These are phyloP conservation scores for Melanostoma mellinum DNA, from an alignment of 2,888 invertebrate genomes.

Conservation along the genomic window DNA sequence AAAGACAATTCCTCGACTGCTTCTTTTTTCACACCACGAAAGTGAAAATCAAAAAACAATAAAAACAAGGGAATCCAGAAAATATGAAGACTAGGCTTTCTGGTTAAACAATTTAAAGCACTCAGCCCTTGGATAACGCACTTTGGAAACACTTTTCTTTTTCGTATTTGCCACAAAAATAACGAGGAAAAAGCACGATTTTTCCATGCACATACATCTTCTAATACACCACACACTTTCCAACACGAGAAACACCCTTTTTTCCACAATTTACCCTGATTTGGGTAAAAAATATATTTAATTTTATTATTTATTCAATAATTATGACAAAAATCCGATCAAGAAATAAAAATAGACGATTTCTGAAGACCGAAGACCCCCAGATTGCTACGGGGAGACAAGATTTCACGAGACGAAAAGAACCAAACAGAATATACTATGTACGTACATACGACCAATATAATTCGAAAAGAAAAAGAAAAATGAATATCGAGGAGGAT, in stretches of 20 bases:
- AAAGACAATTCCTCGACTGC: slow-evolving; percentile 42
- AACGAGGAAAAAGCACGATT: slow-evolving; percentile 59
- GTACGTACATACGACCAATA: slow-evolving; percentile 19
- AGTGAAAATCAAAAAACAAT: background rate
- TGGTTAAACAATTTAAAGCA: slow-evolving; percentile 10
- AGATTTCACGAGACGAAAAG: slow-evolving; percentile 39
- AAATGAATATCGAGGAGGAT: slow-evolving; percentile 37
- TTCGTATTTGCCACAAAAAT: slow-evolving; percentile 55
- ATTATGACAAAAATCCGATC: slow-evolving; percentile 1
- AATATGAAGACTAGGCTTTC: background rate
- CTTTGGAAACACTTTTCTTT: slow-evolving; percentile 41
- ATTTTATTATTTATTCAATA: slow-evolving; percentile 5
- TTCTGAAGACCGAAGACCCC: slow-evolving; percentile 27
- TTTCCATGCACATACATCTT: slow-evolving; percentile 68
- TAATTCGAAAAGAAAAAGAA: slow-evolving; percentile 19
- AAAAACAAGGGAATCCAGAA: background rate
- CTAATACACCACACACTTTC: slow-evolving; percentile 61
- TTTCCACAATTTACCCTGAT: slow-evolving; percentile 16
- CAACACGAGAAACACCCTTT: slow-evolving; percentile 70
- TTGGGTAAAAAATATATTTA: background rate
- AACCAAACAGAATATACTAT: background rate
- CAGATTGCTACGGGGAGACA: slow-evolving; percentile 35
- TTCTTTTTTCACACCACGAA: slow-evolving; percentile 10
- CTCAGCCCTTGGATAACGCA: slow-evolving; percentile 22
- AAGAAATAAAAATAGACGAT: slow-evolving; percentile 23